A percentile compares a stretch with the other conserved stretches of the same genome.
These are phyloP conservation scores for Sarcophaga peregrina DNA, from an alignment of 1,140 invertebrate species.

Conservation along the genomic window DNA sequence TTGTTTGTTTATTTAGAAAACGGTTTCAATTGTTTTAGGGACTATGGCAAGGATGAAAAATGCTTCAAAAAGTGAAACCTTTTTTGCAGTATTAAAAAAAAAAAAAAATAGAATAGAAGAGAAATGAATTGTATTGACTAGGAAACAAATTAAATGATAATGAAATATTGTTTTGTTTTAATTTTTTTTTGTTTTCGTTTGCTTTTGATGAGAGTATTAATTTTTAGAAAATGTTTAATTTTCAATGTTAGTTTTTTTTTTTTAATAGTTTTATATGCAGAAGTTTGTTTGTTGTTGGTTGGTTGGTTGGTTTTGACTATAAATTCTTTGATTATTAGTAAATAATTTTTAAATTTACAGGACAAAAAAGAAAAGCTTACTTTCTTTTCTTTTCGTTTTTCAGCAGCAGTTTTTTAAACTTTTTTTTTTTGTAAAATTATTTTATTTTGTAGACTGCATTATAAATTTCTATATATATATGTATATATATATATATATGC, in stretches of 20 bases:
- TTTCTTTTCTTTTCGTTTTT: constrained; percentile 27
- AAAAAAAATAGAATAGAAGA: background rate
- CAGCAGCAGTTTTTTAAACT: background rate
- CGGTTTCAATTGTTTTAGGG: background rate
- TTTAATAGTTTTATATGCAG: background rate
- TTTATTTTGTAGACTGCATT: background rate
- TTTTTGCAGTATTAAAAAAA: background rate
- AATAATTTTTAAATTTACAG: constrained; percentile 24
- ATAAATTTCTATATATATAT: background rate
- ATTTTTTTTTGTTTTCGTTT: constrained; percentile 3
- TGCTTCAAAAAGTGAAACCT: constrained; percentile 38
- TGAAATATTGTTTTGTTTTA: constrained; percentile 1
- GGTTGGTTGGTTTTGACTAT: constrained; percentile 26
- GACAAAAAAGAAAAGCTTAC: background rate
- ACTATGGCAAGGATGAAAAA: background rate
- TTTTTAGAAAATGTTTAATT: constrained; percentile 41
- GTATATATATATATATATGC: constrained; percentile 25
- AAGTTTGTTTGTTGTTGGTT: constrained; percentile 12
- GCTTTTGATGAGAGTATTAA: constrained; percentile 36
- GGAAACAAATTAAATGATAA: constrained; percentile 23
- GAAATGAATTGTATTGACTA: constrained; percentile 16
- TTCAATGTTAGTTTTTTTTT: constrained; percentile 34
- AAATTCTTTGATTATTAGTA: constrained; percentile 42
- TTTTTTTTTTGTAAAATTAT: background rate
- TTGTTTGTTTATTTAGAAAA: background rate